These are phyloP conservation scores for Coptodon rendalli DNA, from an alignment of 2,113 vertebrate species.

Conservation along the genomic window DNA sequence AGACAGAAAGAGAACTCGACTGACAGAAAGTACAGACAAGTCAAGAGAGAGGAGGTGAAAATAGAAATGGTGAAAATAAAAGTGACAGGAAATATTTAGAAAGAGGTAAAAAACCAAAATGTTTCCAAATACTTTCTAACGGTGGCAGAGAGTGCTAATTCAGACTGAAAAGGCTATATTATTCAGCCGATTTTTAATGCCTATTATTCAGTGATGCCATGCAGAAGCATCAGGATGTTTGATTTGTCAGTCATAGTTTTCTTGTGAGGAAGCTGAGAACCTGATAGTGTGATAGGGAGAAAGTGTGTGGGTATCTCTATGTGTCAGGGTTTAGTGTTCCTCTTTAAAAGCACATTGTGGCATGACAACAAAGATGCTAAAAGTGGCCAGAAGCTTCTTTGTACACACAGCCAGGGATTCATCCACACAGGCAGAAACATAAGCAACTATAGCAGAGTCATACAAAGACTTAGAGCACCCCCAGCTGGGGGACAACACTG, in stretches of 20 bases:
- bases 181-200: not conserved
- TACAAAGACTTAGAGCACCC: conserved; percentile 64
- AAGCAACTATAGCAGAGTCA: not conserved
- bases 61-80: not conserved
- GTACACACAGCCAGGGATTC: not conserved
- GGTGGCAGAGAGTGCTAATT: not conserved
- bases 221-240: not conserved
- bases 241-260: not conserved
- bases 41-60: not conserved
- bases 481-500: conserved; percentile 53
- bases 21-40: not conserved
- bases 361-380: not conserved
- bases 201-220: not conserved
- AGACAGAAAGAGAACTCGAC: not conserved
- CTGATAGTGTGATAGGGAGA: not conserved
- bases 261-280: not conserved
- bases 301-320: not conserved
- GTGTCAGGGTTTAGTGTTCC: not conserved
- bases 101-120: not conserved
- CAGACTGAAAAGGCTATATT: not conserved
- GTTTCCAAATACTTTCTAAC: not conserved
- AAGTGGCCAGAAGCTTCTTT: not conserved
- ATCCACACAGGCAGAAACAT: not conserved
- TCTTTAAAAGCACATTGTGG: not conserved
- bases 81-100: not conserved